Conservation (phyloP, 2,113 vertebrate genomes). For the Phaethon lepturus region DNA sequence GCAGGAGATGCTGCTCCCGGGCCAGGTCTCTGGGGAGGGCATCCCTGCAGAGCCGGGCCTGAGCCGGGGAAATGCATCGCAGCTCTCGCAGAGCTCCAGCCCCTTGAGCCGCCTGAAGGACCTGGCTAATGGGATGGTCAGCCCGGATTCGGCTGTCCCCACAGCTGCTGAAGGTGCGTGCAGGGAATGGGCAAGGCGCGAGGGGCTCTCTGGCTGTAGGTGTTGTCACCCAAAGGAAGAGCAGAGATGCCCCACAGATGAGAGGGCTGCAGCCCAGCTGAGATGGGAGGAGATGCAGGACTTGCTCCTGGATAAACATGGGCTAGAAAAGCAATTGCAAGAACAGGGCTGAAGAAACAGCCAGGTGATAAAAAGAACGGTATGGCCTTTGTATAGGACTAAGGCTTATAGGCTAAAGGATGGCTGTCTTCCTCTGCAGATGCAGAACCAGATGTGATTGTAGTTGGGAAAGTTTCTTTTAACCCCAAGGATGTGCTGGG, state of each 20-base stretch:
- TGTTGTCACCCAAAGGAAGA: not conserved
- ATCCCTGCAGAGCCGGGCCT: not conserved
- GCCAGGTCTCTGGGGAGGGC: not conserved
- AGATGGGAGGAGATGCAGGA: not conserved
- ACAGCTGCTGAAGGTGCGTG: slow-evolving; percentile 32
- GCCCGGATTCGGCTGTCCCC: accelerated
- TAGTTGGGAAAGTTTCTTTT: slow-evolving; percentile 95
- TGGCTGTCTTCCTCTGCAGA: not conserved
- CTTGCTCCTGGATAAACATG: not conserved
- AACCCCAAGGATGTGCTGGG: slow-evolving; percentile 87
- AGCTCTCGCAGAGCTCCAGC: not conserved
- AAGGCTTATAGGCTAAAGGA: not conserved
- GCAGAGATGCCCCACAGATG: accelerated
- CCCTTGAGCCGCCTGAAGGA: not conserved
- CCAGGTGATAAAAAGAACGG: not conserved
- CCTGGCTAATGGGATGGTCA: not conserved
- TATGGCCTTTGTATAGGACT: not conserved
- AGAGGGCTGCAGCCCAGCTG: not conserved
- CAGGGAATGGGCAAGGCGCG: not conserved
- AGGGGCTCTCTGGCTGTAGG: not conserved
- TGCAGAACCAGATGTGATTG: slow-evolving; percentile 66
- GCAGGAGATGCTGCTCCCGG: not conserved
- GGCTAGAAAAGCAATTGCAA: not conserved
- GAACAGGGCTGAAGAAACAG: not conserved
- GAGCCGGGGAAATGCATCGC: not conserved